Evolutionary conservation across 2,113 vertebrate species (phyloP), one percentile per base, ranked within the genome.

Genomic region (Marmota monax): DNA sequence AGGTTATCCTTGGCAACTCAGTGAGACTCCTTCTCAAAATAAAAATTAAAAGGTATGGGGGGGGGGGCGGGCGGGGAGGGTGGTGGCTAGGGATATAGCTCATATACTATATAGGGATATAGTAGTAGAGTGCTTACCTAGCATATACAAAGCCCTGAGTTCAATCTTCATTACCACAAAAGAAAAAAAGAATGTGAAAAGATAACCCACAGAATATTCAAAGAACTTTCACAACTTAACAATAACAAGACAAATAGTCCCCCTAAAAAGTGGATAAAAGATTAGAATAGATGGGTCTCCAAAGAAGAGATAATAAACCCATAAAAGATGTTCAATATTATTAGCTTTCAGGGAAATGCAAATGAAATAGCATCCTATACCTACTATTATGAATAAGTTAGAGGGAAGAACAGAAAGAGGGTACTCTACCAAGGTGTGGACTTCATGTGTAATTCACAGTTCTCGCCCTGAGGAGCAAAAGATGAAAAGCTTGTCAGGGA

Each of bases 351-450:
- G 37, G 72, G 70, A 79, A 58, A 91, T 23, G 56, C 14, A 67
- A 45, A 34, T 45, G 32, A 83, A 80, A 72, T 14, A 16, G 3
- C n/a, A 16, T 10, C 37, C 84, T 29, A 12, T 39, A 27, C 17
- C 37, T 27, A 16, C 37, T 25, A 5, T 51, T n/a, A 32, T 39
- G 27, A 65, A 34, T 45, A 8, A 29, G 22, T 39, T 51, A 88
- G 51, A 45, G 32, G 45, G 29, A 56, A 16, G 13, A 86, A 69
- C 22, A 32, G 89, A 83, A 58, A 72, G 16, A 88, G 42, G 84
- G 27, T 51, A 96, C 92, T 96, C 98, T 99, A 99, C 99, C 99
- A 99, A 95, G 98, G 96, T 65, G 90, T 97, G 4, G 98, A 93
- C 95, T 97, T 98, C 97, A 99, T 92, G 53, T 97, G 98, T 95